Evolutionary conservation across 2,888 invertebrate genomes (phyloP), one percentile per base, ranked within the genome.

Genomic region (Odontocerum albicorne): DNA sequence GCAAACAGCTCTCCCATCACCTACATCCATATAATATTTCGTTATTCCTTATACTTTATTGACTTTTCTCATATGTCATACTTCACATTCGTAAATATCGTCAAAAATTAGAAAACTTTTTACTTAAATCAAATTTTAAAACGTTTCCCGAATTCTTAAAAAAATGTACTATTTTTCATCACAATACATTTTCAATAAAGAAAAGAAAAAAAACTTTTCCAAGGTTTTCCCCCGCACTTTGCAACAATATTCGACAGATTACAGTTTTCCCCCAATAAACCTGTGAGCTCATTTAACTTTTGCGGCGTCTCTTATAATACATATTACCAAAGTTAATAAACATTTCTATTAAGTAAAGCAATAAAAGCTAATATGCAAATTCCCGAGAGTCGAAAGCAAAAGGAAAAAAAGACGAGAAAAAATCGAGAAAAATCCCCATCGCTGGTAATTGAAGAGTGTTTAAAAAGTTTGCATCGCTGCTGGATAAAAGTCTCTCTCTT

Each of bases 381-480:
- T 47, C 32, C 22, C 36, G 35, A 45, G 52, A 35, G 32, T 38
- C 27, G 19, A 31, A 35, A 12, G 36, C 15, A 40, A 40, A 53
- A 35, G 35, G 21, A 17, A 16, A 21, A 31, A 22, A 35, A 32
- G 36, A 38, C 22, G 8, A 13, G 45, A 38, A 52, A 49, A 35
- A 39, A 36, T n/a, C 12, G 15, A 36, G 52, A 49, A 53, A 59
- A 59, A 59, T 59, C 58, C 49, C 58, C 56, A 46, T 50, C 53
- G 56, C 40, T 43, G 55, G 59, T 59, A 59, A 59, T 59, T 59
- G 59, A 59, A 59, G 59, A 59, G 56, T 59, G 56, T 59, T 59
- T 56, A 59, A 59, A 59, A 59, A 59, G 59, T 59, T 59, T 59
- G 59, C 55, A 38, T 49, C 36, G 54, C 52, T 49, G 51, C 52